Percentiles rank a stretch among this genome's conserved stretches.
Evolutionary conservation across 2,797 vertebrate species (phyloP).

Genomic region (Myiothlypis coronata): DNA sequence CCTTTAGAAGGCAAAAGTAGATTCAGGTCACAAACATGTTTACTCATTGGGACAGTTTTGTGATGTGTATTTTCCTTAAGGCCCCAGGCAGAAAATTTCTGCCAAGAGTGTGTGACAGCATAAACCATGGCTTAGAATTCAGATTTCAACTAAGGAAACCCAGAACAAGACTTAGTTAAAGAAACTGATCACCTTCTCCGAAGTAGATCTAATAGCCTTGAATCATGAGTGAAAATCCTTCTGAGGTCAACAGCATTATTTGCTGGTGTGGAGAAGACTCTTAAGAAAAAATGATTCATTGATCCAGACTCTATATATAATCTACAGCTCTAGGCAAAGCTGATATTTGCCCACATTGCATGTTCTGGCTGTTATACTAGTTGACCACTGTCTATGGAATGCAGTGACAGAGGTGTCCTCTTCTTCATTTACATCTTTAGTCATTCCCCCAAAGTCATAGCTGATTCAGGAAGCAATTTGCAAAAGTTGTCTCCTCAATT

Average conservation of each 20-base stretch:
- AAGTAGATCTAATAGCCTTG: not conserved
- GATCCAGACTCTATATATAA: not conserved
- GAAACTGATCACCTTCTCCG: not conserved
- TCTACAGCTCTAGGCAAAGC: not conserved
- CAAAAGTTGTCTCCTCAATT: not conserved
- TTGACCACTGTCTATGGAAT: not conserved
- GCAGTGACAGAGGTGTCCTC: not conserved
- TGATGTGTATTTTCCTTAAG: slow-evolving; percentile 16
- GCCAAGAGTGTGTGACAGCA: not conserved
- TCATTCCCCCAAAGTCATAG: not conserved
- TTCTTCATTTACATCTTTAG: not conserved
- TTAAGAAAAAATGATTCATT: not conserved
- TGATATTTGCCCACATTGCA: not conserved
- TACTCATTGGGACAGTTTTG: not conserved
- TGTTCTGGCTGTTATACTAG: not conserved
- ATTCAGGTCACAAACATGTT: slow-evolving; percentile 56
- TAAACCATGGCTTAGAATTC: not conserved
- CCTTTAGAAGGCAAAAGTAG: slow-evolving; percentile 41
- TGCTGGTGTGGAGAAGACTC: not conserved
- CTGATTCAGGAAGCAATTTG: not conserved
- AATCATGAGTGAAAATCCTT: not conserved
- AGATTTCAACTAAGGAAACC: not conserved
- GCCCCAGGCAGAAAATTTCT: not conserved
- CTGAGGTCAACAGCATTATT: not conserved
- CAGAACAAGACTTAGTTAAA: not conserved